phyloP scores from a whole-genome alignment of 2,888 invertebrate species.

The Ganaspis brasiliensis region DNA sequence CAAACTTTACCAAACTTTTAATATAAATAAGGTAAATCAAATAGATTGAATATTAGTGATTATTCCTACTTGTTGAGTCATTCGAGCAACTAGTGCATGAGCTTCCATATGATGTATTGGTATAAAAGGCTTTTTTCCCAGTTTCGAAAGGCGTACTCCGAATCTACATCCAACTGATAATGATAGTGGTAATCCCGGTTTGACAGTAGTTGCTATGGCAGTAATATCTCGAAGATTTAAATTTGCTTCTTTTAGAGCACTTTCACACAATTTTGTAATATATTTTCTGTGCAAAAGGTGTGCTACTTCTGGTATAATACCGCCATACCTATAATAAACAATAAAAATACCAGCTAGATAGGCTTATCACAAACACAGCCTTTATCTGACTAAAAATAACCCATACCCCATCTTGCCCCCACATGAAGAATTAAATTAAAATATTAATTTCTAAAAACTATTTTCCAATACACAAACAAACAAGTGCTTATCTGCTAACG shows the following conservation, averaged over 20 bases:
- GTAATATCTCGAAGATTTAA: slow-evolving; percentile 86
- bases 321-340: slow-evolving; percentile 86
- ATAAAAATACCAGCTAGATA: not conserved
- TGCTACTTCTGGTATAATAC: slow-evolving; percentile 94
- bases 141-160: slow-evolving; percentile 88
- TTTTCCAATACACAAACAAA: too few relatives aligned
- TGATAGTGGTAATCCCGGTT: slow-evolving; percentile 92
- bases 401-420: too few relatives aligned
- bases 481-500: too few relatives aligned
- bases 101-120: slow-evolving; percentile 99
- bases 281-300: slow-evolving; percentile 89
- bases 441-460: too few relatives aligned
- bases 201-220: slow-evolving; percentile 95
- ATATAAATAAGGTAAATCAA: too few relatives aligned
- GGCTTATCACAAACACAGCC: too few relatives aligned
- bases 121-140: slow-evolving; percentile 90
- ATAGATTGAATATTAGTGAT: too few relatives aligned
- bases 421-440: too few relatives aligned
- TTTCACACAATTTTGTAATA: slow-evolving; percentile 88
- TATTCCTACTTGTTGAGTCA: slow-evolving; percentile 83
- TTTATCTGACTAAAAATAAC: too few relatives aligned
- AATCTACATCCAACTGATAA: slow-evolving; percentile 91
- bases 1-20: too few relatives aligned
- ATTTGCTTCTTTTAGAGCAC: slow-evolving; percentile 85
- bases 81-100: slow-evolving; percentile 94